These are phyloP conservation scores for Narcine bancroftii DNA, from an alignment of 2,113 vertebrate species.

Conservation along the genomic window DNA sequence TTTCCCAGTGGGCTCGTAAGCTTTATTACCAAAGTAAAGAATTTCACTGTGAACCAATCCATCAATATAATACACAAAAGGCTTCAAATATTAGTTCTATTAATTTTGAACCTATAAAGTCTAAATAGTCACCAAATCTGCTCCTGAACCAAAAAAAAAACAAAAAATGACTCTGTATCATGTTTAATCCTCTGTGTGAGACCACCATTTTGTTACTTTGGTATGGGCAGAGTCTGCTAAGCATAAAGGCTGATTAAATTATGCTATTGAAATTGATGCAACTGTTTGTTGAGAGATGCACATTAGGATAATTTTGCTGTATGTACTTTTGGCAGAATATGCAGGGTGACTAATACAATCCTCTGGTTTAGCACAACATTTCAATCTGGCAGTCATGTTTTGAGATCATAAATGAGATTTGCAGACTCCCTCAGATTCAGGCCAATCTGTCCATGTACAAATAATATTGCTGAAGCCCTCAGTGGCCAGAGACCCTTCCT, in stretches of 20 bases:
- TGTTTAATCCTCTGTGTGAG: neutral
- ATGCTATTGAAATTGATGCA: neutral
- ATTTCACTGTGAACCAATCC: slow-evolving; percentile 27
- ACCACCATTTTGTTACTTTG: neutral
- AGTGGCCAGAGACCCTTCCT: too few species aligned
- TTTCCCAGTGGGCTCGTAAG: slow-evolving; percentile 31
- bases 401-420: too few species aligned
- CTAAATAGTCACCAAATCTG: slow-evolving; percentile 41
- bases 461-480: too few species aligned
- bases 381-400: neutral
- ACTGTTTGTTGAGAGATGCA: neutral
- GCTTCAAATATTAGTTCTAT: slow-evolving; percentile 35
- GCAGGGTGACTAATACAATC: neutral
- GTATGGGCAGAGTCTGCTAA: neutral
- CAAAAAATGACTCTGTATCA: neutral
- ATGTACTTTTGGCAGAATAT: neutral
- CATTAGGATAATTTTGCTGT: neutral
- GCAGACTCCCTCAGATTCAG: neutral
- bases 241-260: slow-evolving; percentile 18
- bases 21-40: slow-evolving; percentile 33
- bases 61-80: slow-evolving; percentile 35
- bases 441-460: too few species aligned
- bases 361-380: neutral
- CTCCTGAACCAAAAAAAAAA: slow-evolving; percentile 17
- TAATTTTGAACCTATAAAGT: slow-evolving; percentile 38